Evolutionary conservation across 2,113 vertebrate genomes (phyloP).

Genomic region (Dasyurus viverrinus): DNA sequence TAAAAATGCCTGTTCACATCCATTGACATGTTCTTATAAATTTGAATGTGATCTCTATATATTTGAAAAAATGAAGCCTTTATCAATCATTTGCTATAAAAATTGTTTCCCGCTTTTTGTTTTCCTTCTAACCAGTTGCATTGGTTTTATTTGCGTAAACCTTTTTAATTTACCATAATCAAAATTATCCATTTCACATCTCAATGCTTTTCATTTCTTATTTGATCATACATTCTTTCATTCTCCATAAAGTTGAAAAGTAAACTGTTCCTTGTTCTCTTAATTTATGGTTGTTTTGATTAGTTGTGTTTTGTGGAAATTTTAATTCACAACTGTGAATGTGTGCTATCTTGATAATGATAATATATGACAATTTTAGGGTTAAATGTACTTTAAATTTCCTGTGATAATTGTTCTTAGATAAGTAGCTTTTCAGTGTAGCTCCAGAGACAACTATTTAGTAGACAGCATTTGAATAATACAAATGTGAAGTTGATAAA

Average conservation of each 20-base stretch:
- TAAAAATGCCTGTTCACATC: neutral
- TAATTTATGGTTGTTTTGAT: conserved; percentile 15
- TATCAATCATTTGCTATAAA: neutral
- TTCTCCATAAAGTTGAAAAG: neutral
- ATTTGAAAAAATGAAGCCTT: no score
- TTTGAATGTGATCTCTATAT: no score
- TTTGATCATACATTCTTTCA: no score
- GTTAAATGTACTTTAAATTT: conserved; percentile 78
- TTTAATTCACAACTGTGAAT: conserved; percentile 74
- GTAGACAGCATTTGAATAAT: conserved; percentile 84
- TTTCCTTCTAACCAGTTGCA: neutral
- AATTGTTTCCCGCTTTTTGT: neutral
- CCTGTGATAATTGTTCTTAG: conserved; percentile 75
- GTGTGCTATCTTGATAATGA: conserved; percentile 70
- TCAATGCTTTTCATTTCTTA: neutral
- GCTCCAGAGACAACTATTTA: conserved; percentile 79
- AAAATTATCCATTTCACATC: neutral
- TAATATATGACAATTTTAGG: conserved; percentile 75
- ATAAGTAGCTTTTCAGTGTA: conserved; percentile 74
- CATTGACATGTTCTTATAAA: neutral
- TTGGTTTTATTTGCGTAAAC: neutral
- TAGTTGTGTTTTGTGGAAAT: conserved; percentile 68
- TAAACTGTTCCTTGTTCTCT: neutral
- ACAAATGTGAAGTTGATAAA: conserved; percentile 83
- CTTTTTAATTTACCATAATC: neutral